These are phyloP conservation scores for Syrmaticus mikado DNA, from an alignment of 2,113 vertebrate species.

Conservation along the genomic window DNA sequence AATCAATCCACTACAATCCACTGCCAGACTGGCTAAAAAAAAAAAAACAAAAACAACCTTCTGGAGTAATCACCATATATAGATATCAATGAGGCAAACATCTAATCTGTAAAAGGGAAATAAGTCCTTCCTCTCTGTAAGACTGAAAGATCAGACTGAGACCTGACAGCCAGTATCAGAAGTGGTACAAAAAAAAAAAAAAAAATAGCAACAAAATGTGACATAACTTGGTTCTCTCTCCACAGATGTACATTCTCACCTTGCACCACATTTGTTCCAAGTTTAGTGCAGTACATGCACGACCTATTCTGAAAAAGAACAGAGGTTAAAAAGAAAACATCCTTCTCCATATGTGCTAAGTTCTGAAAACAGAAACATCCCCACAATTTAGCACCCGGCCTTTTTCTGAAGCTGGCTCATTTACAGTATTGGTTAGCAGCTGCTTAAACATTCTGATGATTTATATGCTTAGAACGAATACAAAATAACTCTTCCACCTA, in stretches of 20 bases:
- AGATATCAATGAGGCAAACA: constrained; percentile 9
- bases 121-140: constrained; percentile 29
- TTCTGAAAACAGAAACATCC: constrained; percentile 38
- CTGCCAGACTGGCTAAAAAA: constrained; percentile 47
- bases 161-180: constrained; percentile 3
- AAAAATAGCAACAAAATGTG: not conserved
- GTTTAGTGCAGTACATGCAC: constrained; percentile 6
- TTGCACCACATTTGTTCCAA: constrained; percentile 31
- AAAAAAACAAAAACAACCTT: not conserved
- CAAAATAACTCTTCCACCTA: constrained; percentile 27
- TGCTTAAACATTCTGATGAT: constrained; percentile 50
- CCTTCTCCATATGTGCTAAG: not conserved
- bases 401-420: constrained; percentile 34
- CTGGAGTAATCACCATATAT: constrained; percentile 20
- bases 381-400: not conserved
- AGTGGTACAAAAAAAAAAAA: not conserved
- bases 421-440: constrained; percentile 38
- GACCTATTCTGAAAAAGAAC: constrained; percentile 56
- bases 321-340: constrained; percentile 30
- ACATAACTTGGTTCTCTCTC: constrained; percentile 21
- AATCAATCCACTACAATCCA: constrained; percentile 32
- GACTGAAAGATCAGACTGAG: constrained; percentile 24
- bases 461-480: not conserved
- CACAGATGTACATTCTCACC: constrained; percentile 2
- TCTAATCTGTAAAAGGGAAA: constrained; percentile 35